These are phyloP conservation scores for Lasioglossum villosulum DNA, from an alignment of 2,888 invertebrate genomes.

Conservation along the genomic window DNA sequence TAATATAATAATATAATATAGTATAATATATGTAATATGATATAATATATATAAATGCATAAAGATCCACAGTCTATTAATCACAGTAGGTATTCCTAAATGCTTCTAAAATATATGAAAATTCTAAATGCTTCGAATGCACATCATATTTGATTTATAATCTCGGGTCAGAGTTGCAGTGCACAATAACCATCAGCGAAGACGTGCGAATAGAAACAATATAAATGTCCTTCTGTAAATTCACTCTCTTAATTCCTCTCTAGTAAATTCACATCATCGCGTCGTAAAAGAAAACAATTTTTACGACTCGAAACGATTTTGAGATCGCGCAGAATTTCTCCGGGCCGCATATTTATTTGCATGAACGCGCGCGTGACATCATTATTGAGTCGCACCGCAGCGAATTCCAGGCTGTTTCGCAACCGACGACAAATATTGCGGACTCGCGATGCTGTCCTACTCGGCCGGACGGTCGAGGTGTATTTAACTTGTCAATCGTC, in stretches of 20 bases:
- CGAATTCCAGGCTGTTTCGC: conserved; percentile 46
- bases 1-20: too few species aligned
- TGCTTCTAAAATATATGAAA: too few species aligned
- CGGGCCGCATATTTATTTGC: not conserved
- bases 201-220: not conserved
- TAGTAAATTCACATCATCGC: not conserved
- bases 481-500: conserved; percentile 43
- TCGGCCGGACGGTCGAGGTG: not conserved
- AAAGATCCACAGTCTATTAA: too few species aligned
- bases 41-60: too few species aligned
- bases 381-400: conserved; percentile 36
- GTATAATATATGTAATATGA: too few species aligned
- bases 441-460: not conserved
- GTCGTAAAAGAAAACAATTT: not conserved
- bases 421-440: conserved; percentile 48
- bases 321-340: not conserved
- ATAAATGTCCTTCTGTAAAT: not conserved
- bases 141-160: not conserved
- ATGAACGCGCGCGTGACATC: conserved; percentile 33
- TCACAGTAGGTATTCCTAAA: too few species aligned
- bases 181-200: not conserved
- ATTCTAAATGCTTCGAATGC: not conserved
- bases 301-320: not conserved
- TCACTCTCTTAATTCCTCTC: too few species aligned
- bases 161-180: not conserved